phyloP scores from a whole-genome alignment of 1,140 invertebrate genomes.

The Halictus rubicundus region DNA sequence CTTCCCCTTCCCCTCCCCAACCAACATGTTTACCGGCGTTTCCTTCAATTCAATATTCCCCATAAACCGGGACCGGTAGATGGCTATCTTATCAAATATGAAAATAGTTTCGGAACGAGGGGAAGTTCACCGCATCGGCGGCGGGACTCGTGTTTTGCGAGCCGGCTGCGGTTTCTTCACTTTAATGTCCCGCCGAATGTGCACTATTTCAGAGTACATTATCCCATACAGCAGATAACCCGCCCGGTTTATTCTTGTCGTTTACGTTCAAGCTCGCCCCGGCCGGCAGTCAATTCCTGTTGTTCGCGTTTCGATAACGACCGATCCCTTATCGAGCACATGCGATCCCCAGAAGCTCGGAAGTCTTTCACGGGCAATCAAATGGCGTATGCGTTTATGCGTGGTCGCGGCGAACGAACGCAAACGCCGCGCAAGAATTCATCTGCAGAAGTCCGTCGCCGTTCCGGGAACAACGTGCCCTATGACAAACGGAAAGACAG shows the following conservation, averaged over 20 bases:
- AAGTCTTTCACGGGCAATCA: too few relatives aligned
- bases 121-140: conserved; percentile 14
- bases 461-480: too few relatives aligned
- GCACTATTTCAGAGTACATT: conserved; percentile 36
- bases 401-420: too few relatives aligned
- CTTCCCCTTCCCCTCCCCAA: too few relatives aligned
- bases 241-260: conserved; percentile 9
- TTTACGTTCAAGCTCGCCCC: background rate
- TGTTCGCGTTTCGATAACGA: background rate
- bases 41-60: conserved; percentile 13
- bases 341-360: background rate
- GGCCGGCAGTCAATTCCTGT: background rate
- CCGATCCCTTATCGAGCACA: conserved; percentile 11
- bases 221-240: conserved; percentile 28
- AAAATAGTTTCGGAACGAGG: conserved; percentile 32
- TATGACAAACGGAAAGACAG: too few relatives aligned
- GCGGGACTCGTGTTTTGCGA: conserved; percentile 24
- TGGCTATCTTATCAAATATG: conserved; percentile 56
- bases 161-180: conserved; percentile 37
- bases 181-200: conserved; percentile 44
- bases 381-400: too few relatives aligned
- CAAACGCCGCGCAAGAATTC: too few relatives aligned
- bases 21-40: background rate
- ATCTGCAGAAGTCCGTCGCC: too few relatives aligned
- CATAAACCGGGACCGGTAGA: conserved; percentile 1